Conservation (phyloP, 2,797 vertebrate species). For the Sphenopsis melanotis region DNA sequence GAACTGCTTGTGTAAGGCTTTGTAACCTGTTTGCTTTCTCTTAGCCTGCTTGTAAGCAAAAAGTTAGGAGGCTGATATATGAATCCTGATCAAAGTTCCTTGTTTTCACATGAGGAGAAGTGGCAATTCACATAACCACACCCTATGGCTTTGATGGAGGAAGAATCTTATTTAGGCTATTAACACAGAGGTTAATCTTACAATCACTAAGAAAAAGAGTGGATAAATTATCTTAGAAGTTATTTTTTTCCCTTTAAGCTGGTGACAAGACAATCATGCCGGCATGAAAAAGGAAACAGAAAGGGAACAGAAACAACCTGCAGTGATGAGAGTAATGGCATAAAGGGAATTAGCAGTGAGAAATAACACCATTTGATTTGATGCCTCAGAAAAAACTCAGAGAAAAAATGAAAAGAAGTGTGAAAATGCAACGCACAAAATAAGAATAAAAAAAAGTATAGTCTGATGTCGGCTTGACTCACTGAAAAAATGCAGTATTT, state of each 20-base stretch:
- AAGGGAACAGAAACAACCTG: slow-evolving; percentile 1
- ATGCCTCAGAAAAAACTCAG: background rate
- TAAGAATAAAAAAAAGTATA: accelerated
- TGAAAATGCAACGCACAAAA: background rate
- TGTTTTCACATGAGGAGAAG: background rate
- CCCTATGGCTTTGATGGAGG: background rate
- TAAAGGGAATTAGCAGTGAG: background rate
- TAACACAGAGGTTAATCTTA: background rate
- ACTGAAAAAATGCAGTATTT: background rate
- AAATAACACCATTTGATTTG: background rate
- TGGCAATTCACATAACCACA: background rate
- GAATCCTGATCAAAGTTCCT: background rate
- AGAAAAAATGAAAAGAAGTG: background rate
- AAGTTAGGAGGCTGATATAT: background rate
- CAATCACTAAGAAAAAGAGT: background rate
- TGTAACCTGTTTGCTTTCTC: background rate
- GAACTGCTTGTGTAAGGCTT: background rate
- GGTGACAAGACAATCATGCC: background rate
- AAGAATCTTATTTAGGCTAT: background rate
- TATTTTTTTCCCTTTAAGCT: background rate
- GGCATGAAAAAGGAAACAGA: background rate
- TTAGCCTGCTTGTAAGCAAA: background rate
- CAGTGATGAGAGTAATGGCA: background rate
- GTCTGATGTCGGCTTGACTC: background rate
- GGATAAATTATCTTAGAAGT: background rate